These are phyloP conservation scores for Pseudeuparius sepicola DNA, from an alignment of 2,888 invertebrate species.

Conservation along the genomic window DNA sequence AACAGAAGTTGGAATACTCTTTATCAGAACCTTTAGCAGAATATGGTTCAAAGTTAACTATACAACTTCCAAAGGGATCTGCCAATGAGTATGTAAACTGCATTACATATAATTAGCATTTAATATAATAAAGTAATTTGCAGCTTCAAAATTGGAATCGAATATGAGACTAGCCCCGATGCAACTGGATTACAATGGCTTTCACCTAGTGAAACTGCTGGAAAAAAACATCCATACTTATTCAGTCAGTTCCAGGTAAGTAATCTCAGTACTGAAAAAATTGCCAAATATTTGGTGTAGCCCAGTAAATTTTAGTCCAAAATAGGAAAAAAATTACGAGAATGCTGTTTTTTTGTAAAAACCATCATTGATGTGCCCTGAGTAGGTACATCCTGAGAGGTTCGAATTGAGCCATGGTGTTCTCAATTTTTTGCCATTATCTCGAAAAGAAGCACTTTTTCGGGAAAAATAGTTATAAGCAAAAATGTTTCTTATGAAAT, in stretches of 20 bases:
- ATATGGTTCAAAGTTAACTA: constrained; percentile 70
- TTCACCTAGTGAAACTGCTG: constrained; percentile 74
- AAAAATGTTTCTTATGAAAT: no score
- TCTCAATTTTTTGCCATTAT: no score
- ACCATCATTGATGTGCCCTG: no score
- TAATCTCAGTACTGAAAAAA: constrained; percentile 9
- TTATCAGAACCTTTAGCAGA: constrained; percentile 52
- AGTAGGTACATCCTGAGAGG: no score
- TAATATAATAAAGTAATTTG: constrained; percentile 24
- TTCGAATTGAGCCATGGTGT: no score
- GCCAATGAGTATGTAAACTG: constrained; percentile 21
- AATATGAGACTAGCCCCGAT: constrained; percentile 66
- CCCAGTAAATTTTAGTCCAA: no score
- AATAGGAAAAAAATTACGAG: no score
- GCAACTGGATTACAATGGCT: constrained; percentile 88
- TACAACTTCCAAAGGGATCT: constrained; percentile 49
- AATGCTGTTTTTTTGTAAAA: no score
- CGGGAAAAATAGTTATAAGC: no score
- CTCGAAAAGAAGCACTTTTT: no score
- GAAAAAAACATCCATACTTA: constrained; percentile 75
- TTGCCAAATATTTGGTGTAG: no score
- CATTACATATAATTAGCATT: no score
- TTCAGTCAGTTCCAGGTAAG: constrained; percentile 72
- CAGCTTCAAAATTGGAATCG: constrained; percentile 50
- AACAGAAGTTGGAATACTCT: constrained; percentile 39